Conservation (phyloP, 1,140 invertebrate species). For the Plutomurus gul region DNA sequence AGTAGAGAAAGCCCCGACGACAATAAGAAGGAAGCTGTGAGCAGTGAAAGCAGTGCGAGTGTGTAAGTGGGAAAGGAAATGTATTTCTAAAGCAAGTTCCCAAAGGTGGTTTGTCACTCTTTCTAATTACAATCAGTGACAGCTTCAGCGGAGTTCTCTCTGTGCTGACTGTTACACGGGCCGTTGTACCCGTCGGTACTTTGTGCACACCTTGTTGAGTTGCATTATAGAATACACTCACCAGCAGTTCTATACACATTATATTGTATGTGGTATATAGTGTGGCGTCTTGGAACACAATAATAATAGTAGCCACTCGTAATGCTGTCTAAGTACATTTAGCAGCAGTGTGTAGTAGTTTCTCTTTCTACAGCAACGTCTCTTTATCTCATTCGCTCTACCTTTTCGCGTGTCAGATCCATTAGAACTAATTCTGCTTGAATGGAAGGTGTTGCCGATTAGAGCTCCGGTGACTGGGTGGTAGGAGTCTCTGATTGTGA, state of each 20-base stretch:
- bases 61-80: constrained; percentile 16
- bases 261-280: background rate
- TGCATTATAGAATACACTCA: background rate
- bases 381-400: constrained; percentile 1
- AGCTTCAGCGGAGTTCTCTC: background rate
- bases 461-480: background rate
- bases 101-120: constrained; percentile 28
- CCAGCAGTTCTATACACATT: background rate
- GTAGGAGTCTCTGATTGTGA: background rate
- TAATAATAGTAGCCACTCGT: background rate
- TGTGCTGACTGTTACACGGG: background rate
- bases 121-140: constrained; percentile 29
- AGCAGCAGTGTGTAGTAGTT: background rate
- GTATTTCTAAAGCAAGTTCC: constrained; percentile 29
- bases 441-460: constrained; percentile 23
- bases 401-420: constrained; percentile 9
- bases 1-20: background rate
- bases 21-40: constrained; percentile 6
- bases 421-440: constrained; percentile 21
- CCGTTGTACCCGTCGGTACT: too few relatives aligned
- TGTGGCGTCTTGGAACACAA: background rate
- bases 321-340: background rate
- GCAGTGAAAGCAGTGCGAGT: too few relatives aligned
- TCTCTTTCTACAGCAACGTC: background rate
- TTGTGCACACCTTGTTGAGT: constrained; percentile 20